These are phyloP conservation scores for Pseudochromis fuscus DNA, from an alignment of 2,797 vertebrate species.

Conservation along the genomic window DNA sequence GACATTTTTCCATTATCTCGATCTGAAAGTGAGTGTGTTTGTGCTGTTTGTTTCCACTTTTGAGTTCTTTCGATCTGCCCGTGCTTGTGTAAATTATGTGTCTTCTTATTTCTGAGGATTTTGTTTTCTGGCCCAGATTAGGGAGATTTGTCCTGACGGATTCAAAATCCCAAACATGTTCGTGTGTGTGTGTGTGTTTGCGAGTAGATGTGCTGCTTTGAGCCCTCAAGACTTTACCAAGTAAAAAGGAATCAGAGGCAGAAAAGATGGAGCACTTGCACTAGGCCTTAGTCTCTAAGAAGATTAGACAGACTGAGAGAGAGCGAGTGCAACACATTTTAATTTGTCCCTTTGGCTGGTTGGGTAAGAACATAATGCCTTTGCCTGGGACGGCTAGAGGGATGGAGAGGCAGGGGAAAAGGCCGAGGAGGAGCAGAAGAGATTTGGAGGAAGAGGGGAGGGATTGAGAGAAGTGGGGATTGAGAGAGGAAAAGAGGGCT, in stretches of 20 bases:
- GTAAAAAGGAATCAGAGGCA: constrained; percentile 79
- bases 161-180: constrained; percentile 85
- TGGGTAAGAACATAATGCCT: constrained; percentile 86
- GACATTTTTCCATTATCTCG: constrained; percentile 89
- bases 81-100: constrained; percentile 48
- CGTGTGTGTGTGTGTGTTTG: constrained; percentile 17
- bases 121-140: constrained; percentile 77
- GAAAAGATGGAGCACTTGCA: constrained; percentile 82
- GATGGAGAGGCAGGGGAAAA: constrained; percentile 52
- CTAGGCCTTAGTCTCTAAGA: constrained; percentile 88
- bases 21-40: constrained; percentile 75
- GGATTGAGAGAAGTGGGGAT: constrained; percentile 71
- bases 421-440: constrained; percentile 59
- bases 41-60: constrained; percentile 69
- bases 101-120: constrained; percentile 75
- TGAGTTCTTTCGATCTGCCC: constrained; percentile 82
- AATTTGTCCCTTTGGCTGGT: constrained; percentile 87
- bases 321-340: constrained; percentile 81
- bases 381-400: constrained; percentile 71
- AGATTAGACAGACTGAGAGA: constrained; percentile 88
- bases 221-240: constrained; percentile 85
- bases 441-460: constrained; percentile 69
- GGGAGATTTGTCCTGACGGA: constrained; percentile 82
- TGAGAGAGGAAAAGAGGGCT: constrained; percentile 65
- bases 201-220: constrained; percentile 51